Evolutionary conservation across 2,797 vertebrate genomes (phyloP), one percentile per base, ranked within the genome.

Genomic region (Numenius phaeopus): DNA sequence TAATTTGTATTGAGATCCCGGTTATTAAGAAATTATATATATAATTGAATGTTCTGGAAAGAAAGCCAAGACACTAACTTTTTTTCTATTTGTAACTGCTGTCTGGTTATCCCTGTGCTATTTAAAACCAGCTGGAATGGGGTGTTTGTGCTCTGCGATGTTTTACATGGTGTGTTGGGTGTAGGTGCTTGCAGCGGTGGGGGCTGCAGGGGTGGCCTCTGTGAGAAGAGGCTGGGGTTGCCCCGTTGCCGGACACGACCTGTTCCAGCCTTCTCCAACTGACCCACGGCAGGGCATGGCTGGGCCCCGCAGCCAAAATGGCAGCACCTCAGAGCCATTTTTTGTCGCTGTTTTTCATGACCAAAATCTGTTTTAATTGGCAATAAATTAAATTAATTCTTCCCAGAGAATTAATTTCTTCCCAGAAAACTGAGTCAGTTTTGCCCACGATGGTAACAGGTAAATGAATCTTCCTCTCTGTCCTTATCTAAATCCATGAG

Each of bases 171-270:
- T 49, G 18, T 29, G 9, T 11, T 59, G 34, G 8, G 5, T 44
- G 44, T 24, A 13, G 67, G 10, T 22, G 32, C 24, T 73, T 54
- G 58, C 58, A 64, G 32, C 1, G 10, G 50, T 11, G 14, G 62
- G 16, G 5, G 5, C 65, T 70, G 78, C 23, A 70, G 37, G 40
- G 16, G 22, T 0, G 5, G 15, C 15, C 9, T n/a, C 52, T 46
- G 27, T 29, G 23, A 46, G 61, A 16, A 37, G 12, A 26, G 26
- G 20, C 18, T 1, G 4, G 3, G 20, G 1, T 30, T 67, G 13
- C 10, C 29, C 32, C 0, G 0, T 37, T 49, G 49, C 47, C 1
- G 0, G 18, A 23, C 30, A 29, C 3, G 10, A 42, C 10, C 0
- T 1, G 2, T 32, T 18, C 54, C 69, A 75, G 14, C 6, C 0